These are phyloP conservation scores for Sycophaga agraensis DNA, from an alignment of 1,140 invertebrate genomes.

Conservation along the genomic window DNA sequence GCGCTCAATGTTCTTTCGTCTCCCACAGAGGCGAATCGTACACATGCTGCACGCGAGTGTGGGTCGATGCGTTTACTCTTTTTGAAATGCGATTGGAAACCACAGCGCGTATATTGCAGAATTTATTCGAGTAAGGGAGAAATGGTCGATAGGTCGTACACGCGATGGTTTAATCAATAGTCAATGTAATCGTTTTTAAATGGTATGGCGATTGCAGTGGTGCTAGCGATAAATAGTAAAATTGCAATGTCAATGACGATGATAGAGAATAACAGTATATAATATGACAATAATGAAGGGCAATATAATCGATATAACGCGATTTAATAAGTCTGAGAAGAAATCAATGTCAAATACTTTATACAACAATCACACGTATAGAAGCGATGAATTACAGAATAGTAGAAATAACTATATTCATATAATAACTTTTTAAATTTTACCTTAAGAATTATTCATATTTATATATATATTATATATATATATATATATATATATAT, in stretches of 20 bases:
- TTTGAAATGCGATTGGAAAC: too few species aligned
- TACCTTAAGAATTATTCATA: constrained; percentile 33
- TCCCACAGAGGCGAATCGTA: too few species aligned
- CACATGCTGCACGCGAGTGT: too few species aligned
- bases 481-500: constrained; percentile 31
- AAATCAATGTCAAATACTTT: constrained; percentile 51
- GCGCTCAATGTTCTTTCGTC: too few species aligned
- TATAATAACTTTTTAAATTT: constrained; percentile 34
- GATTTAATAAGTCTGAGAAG: constrained; percentile 39
- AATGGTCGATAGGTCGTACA: too few species aligned
- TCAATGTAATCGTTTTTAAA: constrained; percentile 1
- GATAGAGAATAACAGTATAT: constrained; percentile 30
- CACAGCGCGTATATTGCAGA: too few species aligned
- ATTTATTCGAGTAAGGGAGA: too few species aligned
- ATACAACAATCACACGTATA: constrained; percentile 59
- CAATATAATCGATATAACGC: constrained; percentile 46
- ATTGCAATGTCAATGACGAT: constrained; percentile 29
- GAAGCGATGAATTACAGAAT: constrained; percentile 57
- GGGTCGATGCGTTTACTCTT: too few species aligned
- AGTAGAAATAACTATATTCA: constrained; percentile 57
- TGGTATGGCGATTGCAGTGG: constrained; percentile 16
- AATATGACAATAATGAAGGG: constrained; percentile 38
- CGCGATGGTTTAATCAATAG: constrained; percentile 7
- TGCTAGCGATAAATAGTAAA: constrained; percentile 21
- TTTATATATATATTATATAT: constrained; percentile 35